Evolutionary conservation across 2,113 vertebrate species (phyloP).

Genomic region (Manacus vitellinus): DNA sequence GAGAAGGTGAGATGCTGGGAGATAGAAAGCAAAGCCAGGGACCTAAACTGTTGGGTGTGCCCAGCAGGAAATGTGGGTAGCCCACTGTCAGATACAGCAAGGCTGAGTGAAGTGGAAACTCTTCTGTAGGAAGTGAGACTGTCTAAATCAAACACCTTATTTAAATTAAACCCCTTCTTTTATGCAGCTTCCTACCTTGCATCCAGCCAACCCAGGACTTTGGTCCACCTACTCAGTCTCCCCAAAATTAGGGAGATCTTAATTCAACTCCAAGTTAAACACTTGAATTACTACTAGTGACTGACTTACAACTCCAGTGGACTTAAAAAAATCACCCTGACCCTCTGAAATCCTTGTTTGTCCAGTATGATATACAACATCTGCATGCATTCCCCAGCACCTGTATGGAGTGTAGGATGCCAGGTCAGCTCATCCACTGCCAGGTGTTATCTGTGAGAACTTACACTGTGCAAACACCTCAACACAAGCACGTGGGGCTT

Average conservation of each 20-base stretch:
- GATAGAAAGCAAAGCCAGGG: not conserved
- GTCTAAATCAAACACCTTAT: not conserved
- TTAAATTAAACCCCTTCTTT: not conserved
- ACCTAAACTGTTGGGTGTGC: not conserved
- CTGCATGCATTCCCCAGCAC: not conserved
- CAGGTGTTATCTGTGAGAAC: not conserved
- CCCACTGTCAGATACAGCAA: fast-evolving
- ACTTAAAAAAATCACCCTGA: not conserved
- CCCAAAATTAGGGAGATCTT: not conserved
- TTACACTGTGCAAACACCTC: not conserved
- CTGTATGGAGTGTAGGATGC: not conserved
- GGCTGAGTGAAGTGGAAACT: not conserved
- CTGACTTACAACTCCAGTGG: not conserved
- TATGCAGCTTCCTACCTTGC: not conserved
- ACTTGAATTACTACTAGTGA: not conserved
- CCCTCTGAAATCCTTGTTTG: not conserved
- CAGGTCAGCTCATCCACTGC: not conserved
- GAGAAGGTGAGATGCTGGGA: not conserved
- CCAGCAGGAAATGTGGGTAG: not conserved
- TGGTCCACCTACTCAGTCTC: not conserved
- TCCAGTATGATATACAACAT: not conserved
- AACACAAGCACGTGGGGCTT: not conserved
- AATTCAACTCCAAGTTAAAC: not conserved
- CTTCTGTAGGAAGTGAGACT: not conserved
- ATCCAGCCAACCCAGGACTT: not conserved